phyloP scores from a whole-genome alignment of 2,797 vertebrate genomes.

The Crocodylus rhombifer region DNA sequence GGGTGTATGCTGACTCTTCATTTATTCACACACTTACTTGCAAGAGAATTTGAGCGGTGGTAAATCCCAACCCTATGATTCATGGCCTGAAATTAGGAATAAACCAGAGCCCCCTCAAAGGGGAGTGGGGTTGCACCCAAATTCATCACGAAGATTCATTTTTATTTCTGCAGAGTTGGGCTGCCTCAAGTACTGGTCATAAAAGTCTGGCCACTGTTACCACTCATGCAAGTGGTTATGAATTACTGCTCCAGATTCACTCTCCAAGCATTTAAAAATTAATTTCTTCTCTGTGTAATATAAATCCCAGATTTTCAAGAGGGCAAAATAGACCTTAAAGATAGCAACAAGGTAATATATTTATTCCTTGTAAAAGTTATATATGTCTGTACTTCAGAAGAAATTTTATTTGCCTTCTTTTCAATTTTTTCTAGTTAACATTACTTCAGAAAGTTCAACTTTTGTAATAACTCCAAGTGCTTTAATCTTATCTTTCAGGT shows the following conservation, averaged over 20 bases:
- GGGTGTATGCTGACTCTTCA: neutral
- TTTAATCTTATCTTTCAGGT: conserved; percentile 24
- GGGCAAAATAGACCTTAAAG: neutral
- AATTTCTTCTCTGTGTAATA: neutral
- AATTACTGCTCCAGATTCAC: neutral
- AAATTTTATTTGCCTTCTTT: neutral
- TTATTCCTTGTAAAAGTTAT: neutral
- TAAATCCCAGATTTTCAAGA: neutral
- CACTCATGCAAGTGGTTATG: neutral
- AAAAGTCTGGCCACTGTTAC: neutral
- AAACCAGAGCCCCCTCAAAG: neutral
- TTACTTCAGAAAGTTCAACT: neutral
- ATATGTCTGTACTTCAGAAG: accelerated
- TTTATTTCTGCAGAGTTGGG: neutral
- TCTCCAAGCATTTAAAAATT: neutral
- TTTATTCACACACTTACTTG: neutral
- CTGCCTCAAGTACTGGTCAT: accelerated
- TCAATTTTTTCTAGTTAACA: neutral
- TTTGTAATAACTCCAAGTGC: neutral
- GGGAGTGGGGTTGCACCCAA: neutral
- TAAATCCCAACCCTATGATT: neutral
- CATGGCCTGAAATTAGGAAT: neutral
- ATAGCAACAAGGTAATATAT: neutral
- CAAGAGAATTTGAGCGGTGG: neutral
- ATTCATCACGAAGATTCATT: neutral